These are phyloP conservation scores for Mohoua ochrocephala DNA, from an alignment of 2,113 vertebrate genomes.

Conservation along the genomic window DNA sequence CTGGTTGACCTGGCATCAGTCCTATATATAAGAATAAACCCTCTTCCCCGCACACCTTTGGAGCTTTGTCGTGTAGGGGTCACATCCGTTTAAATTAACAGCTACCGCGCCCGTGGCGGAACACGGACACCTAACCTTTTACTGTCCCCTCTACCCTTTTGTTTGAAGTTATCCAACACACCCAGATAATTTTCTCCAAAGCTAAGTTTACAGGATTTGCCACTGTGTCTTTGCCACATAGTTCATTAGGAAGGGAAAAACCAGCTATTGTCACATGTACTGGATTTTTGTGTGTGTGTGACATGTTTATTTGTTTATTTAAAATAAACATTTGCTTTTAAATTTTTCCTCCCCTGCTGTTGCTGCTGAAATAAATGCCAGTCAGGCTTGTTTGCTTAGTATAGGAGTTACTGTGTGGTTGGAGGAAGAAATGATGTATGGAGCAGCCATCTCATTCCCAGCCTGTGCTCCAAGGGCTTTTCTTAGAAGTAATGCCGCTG, in stretches of 20 bases:
- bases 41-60: conserved; percentile 80
- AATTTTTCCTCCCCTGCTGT: background rate
- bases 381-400: background rate
- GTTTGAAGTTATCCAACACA: conserved; percentile 57
- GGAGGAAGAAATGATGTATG: background rate
- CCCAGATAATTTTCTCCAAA: conserved; percentile 65
- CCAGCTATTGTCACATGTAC: background rate
- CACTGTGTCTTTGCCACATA: background rate
- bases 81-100: conserved; percentile 75
- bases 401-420: background rate
- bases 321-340: background rate
- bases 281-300: background rate
- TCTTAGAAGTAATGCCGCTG: background rate
- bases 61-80: conserved; percentile 78
- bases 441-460: background rate
- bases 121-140: conserved; percentile 61
- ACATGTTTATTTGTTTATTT: background rate
- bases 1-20: conserved; percentile 83
- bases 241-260: conserved; percentile 16
- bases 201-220: conserved; percentile 18
- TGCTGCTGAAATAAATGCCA: background rate
- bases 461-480: background rate
- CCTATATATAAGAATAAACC: conserved; percentile 83
- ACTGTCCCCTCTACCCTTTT: conserved; percentile 65
- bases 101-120: conserved; percentile 26